Conservation (phyloP, 1,140 invertebrate genomes). For the Euschistus heros region DNA sequence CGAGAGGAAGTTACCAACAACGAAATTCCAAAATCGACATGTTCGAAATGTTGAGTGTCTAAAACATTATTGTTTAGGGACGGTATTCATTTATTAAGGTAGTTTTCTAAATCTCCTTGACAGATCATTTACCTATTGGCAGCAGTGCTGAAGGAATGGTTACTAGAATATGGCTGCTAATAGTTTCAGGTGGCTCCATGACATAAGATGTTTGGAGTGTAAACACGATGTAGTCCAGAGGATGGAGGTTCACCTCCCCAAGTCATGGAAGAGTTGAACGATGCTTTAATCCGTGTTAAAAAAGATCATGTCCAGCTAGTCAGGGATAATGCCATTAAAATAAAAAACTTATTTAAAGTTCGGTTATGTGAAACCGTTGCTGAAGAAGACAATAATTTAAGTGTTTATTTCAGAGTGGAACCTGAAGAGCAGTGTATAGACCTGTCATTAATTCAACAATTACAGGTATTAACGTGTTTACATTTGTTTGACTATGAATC, state of each 20-base stretch:
- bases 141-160: background rate
- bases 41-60: too few relatives aligned
- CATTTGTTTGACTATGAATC: too few relatives aligned
- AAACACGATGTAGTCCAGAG: slow-evolving; percentile 18
- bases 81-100: too few relatives aligned
- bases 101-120: too few relatives aligned
- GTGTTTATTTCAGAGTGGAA: slow-evolving; percentile 6
- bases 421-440: background rate
- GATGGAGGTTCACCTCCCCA: slow-evolving; percentile 20
- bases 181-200: slow-evolving; percentile 1
- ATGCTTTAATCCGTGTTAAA: slow-evolving; percentile 13
- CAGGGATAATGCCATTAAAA: slow-evolving; percentile 4
- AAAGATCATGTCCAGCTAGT: slow-evolving; percentile 13
- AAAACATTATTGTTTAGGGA: too few relatives aligned
- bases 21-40: too few relatives aligned
- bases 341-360: slow-evolving; percentile 20
- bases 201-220: slow-evolving; percentile 5
- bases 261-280: slow-evolving; percentile 20
- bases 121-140: too few relatives aligned
- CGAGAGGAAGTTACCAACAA: too few relatives aligned
- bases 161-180: slow-evolving; percentile 15
- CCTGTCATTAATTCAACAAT: background rate
- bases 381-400: background rate
- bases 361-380: slow-evolving; percentile 14
- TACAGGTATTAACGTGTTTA: background rate